Percentiles rank a stretch among this genome's conserved stretches.
Evolutionary conservation across 1,140 invertebrate species (phyloP).

Genomic region (Drosophila orena): DNA sequence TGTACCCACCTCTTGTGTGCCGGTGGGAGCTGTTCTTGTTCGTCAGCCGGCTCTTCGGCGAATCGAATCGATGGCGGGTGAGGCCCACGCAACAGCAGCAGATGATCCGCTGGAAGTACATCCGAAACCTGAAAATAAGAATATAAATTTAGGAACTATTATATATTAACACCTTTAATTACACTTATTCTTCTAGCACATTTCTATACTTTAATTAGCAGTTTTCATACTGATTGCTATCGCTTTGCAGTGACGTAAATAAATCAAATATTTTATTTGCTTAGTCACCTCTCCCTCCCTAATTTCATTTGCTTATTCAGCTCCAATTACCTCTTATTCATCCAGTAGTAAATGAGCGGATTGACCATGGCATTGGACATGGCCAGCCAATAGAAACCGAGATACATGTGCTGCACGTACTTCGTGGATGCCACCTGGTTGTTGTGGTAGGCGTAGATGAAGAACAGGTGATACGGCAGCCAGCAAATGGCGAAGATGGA

Average conservation of each 20-base stretch:
- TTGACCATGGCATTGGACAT: constrained; percentile 97
- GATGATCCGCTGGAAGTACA: constrained; percentile 86
- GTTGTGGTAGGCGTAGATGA: constrained; percentile 93
- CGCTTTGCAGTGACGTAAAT: too few species aligned
- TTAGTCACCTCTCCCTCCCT: not conserved
- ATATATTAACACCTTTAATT: not conserved
- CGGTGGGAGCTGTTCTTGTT: constrained; percentile 75
- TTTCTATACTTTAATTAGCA: too few species aligned
- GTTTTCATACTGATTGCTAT: too few species aligned
- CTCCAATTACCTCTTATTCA: constrained; percentile 90
- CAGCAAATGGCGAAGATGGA: constrained; percentile 94
- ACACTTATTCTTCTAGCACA: too few species aligned
- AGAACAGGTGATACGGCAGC: constrained; percentile 95
- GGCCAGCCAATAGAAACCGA: constrained; percentile 95
- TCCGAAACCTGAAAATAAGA: constrained; percentile 84
- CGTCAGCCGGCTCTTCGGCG: constrained; percentile 61
- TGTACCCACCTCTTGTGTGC: constrained; percentile 64
- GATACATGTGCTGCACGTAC: constrained; percentile 92
- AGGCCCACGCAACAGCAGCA: constrained; percentile 84
- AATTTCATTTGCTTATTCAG: not conserved
- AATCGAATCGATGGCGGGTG: constrained; percentile 58
- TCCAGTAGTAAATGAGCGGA: constrained; percentile 96
- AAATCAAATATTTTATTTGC: not conserved
- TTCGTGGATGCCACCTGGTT: constrained; percentile 89
- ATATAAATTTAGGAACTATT: not conserved